phyloP scores from a whole-genome alignment of 2,797 vertebrate genomes.

The Arnoldichthys spilopterus region DNA sequence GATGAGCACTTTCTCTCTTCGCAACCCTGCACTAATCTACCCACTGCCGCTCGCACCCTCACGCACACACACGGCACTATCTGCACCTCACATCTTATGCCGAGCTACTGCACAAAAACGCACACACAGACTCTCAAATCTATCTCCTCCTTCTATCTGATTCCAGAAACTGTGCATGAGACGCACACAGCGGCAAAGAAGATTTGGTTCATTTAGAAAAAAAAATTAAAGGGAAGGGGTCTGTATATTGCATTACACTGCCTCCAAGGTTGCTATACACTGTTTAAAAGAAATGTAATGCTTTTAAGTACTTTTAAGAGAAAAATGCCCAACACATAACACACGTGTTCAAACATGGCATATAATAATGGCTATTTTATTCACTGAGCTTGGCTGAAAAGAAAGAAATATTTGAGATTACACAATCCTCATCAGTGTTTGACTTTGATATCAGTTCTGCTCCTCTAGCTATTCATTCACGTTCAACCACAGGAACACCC shows the following conservation, averaged over 20 bases:
- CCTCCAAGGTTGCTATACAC: no score
- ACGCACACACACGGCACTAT: conserved; percentile 35
- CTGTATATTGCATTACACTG: not conserved
- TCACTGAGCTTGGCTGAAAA: no score
- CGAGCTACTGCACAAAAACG: conserved; percentile 27
- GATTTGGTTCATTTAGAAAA: conserved; percentile 1
- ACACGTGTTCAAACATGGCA: no score
- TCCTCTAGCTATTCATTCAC: no score
- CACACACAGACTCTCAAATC: conserved; percentile 14
- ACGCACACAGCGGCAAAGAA: not conserved
- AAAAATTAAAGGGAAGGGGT: not conserved
- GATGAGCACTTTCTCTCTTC: conserved; percentile 41
- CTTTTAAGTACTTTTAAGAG: no score
- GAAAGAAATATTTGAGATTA: no score
- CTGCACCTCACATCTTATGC: conserved; percentile 33
- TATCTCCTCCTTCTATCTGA: conserved; percentile 36
- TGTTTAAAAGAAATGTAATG: no score
- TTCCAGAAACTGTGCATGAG: conserved; percentile 51
- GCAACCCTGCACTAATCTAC: conserved; percentile 32
- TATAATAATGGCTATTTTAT: no score
- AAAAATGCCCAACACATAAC: no score
- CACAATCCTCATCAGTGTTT: no score
- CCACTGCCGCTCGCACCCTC: conserved; percentile 29
- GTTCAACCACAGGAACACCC: no score
- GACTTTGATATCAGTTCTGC: no score